phyloP scores from a whole-genome alignment of 2,113 vertebrate genomes.

The Pipa parva region DNA sequence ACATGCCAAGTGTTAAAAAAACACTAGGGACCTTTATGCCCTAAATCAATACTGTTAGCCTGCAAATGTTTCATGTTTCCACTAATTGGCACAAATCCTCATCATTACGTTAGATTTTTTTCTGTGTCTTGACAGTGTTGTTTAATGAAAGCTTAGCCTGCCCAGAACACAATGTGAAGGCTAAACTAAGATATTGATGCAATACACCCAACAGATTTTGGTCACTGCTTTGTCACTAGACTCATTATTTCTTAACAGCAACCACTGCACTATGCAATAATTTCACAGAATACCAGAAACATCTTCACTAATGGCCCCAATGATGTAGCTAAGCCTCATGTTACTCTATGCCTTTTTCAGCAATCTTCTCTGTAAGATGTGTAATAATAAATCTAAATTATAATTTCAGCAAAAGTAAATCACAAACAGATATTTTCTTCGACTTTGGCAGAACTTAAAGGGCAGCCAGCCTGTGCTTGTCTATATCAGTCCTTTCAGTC shows the following conservation, averaged over 20 bases:
- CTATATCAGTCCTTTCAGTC: too few species aligned
- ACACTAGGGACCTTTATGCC: conserved; percentile 25
- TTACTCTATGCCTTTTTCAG: too few species aligned
- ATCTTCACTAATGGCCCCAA: too few species aligned
- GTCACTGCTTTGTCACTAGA: neutral
- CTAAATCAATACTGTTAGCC: conserved; percentile 37
- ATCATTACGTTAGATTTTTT: conserved; percentile 27
- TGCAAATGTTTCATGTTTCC: conserved; percentile 37
- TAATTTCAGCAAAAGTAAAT: too few species aligned
- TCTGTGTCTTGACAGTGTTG: neutral
- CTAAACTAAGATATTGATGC: conserved; percentile 22
- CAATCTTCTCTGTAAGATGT: too few species aligned
- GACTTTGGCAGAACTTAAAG: too few species aligned
- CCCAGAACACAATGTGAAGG: conserved; percentile 35
- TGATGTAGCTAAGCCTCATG: too few species aligned
- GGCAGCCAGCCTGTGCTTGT: too few species aligned
- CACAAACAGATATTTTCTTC: too few species aligned
- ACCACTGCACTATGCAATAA: too few species aligned
- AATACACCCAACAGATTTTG: neutral
- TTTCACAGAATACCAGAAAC: too few species aligned
- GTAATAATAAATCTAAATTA: too few species aligned
- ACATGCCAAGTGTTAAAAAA: conserved; percentile 18
- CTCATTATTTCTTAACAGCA: neutral
- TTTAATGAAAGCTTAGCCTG: conserved; percentile 34
- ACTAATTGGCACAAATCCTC: conserved; percentile 35